Percentiles rank a stretch among this genome's conserved stretches.
These are phyloP conservation scores for Coreoperca whiteheadi DNA, from an alignment of 2,113 vertebrate genomes.

Conservation along the genomic window DNA sequence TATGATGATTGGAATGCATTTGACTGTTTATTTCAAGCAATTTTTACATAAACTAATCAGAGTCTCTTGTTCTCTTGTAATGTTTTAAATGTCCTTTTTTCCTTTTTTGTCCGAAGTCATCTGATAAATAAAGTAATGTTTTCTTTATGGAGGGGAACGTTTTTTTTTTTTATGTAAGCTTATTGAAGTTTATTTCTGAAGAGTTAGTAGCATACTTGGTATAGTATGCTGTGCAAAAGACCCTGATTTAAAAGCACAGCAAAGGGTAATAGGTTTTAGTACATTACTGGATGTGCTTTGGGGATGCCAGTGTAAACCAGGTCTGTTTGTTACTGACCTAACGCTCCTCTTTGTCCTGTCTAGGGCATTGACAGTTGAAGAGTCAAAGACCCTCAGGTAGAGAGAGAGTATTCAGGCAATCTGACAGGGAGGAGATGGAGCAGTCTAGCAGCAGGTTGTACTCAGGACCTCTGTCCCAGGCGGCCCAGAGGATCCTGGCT, in stretches of 20 bases:
- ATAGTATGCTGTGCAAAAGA: not conserved
- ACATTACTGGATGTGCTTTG: not conserved
- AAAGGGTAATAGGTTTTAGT: not conserved
- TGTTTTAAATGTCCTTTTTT: not conserved
- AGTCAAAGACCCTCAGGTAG: constrained; percentile 34
- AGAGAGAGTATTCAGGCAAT: constrained; percentile 5
- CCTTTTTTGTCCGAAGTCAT: not conserved
- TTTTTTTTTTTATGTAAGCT: not conserved
- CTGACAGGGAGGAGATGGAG: constrained; percentile 82
- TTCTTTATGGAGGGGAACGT: not conserved
- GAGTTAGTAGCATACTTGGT: not conserved
- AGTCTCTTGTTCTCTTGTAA: not conserved
- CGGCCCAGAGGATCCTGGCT: constrained; percentile 88
- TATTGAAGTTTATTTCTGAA: not conserved
- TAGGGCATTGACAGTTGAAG: constrained; percentile 18
- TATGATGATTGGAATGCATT: not conserved
- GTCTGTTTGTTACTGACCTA: constrained; percentile 15
- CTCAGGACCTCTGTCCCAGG: constrained; percentile 85
- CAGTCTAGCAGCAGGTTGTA: constrained; percentile 67
- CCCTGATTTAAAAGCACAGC: too few species aligned
- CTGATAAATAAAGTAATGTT: constrained; percentile 57
- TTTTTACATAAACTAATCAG: not conserved
- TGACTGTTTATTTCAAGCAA: not conserved
- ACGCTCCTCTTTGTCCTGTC: constrained; percentile 25
- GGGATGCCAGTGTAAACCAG: not conserved